Base-by-base conservation (phyloP, 1,140 invertebrate species). In the Teleopsis dalmanni region DNA sequence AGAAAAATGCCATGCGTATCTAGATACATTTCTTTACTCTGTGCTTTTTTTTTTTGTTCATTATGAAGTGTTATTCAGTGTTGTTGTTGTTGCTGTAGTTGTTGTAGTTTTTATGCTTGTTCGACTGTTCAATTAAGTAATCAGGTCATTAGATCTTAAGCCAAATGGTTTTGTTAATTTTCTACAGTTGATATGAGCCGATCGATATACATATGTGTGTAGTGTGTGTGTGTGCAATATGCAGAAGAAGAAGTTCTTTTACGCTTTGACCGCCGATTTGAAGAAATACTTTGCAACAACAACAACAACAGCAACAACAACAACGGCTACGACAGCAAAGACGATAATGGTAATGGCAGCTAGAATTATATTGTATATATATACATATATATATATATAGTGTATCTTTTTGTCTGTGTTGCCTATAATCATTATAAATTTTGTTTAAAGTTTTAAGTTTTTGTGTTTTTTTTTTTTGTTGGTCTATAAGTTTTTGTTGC, bases 131-230 rank as follows among this genome's bases (percentile, higher is more conserved):
- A 50, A 43, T 43, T 50, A 43, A 43, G 40, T 49, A 44, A 50
- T 50, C 48, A 50, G 48, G 48, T 51, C 50, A 33, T 42, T 42
- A 42, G 40, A 42, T 42, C 40, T 42, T 42, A 29, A 50, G 50
- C 43, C 46, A 54, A 41, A 48, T 47, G 45, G 34, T 47, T 47
- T 47, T 47, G 45, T 47, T 47, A 47, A 47, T 47, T 47, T 38
- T 42, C 40, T 42, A 25, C 25, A 42, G 25, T 9, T 21, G n/a
- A 40, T 23, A 16, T 3, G 7, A 16, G 34, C 19, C 19, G 34
- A 16, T 35, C 14, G 34, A 35, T 35, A 16, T 35, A 7, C 8
- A 19, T 14, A 16, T 14, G 33, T 11, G 13, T 34, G 33, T 16
- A n/a, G 11, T 4, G 6, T 35, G 34, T 5, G 3, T 35, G 34